phyloP scores from a whole-genome alignment of 2,888 invertebrate genomes.

The Ectemnius lituratus region DNA sequence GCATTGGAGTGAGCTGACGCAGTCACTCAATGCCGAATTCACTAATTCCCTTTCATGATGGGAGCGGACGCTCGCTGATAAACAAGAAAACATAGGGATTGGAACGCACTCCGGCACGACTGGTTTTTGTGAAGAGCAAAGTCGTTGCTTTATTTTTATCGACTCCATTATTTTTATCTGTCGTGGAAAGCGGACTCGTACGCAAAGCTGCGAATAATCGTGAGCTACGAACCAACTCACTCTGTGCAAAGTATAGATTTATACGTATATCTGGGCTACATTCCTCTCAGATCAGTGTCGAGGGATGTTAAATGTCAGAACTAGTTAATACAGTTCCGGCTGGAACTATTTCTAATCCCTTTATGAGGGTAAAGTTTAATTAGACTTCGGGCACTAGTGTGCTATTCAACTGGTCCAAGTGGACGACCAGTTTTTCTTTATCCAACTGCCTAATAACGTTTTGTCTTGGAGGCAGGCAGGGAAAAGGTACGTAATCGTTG shows the following conservation, averaged over 20 bases:
- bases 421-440: too few relatives aligned
- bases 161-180: not conserved
- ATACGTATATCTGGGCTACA: too few relatives aligned
- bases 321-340: too few relatives aligned
- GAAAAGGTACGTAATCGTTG: not conserved
- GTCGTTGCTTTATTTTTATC: not conserved
- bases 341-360: not conserved
- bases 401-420: too few relatives aligned
- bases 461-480: slow-evolving; percentile 13
- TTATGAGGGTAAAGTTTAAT: slow-evolving; percentile 25
- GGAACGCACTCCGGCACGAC: not conserved
- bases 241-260: too few relatives aligned
- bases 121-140: not conserved
- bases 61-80: not conserved
- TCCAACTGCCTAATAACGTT: slow-evolving; percentile 1
- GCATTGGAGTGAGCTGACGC: not conserved
- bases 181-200: too few relatives aligned
- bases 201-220: too few relatives aligned
- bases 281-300: too few relatives aligned
- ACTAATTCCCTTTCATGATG: not conserved
- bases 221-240: too few relatives aligned
- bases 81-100: not conserved
- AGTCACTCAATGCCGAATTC: not conserved
- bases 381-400: not conserved
- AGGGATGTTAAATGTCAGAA: too few relatives aligned